phyloP scores from a whole-genome alignment of 1,140 invertebrate genomes.

The Magallana ariakensis region DNA sequence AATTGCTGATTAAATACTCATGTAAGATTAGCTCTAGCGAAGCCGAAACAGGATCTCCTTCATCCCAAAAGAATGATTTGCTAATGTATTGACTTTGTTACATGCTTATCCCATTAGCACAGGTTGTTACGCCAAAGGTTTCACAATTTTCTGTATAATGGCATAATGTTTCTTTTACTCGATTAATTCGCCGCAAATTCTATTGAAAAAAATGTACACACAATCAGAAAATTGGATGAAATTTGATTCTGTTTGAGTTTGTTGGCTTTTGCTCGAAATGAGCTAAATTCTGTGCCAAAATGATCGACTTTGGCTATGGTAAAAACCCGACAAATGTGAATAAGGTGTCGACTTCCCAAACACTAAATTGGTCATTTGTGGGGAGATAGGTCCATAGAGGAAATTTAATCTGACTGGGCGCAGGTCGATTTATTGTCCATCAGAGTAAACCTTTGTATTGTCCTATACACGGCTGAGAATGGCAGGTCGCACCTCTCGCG shows the following conservation, averaged over 20 bases:
- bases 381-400: neutral
- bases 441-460: constrained; percentile 3
- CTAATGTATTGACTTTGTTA: constrained; percentile 14
- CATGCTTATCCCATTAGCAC: constrained; percentile 14
- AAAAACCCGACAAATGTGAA: neutral
- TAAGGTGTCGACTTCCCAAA: neutral
- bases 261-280: neutral
- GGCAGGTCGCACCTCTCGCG: constrained; percentile 5
- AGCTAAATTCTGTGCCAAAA: neutral
- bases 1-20: constrained; percentile 32
- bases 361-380: neutral
- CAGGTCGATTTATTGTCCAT: neutral
- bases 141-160: no score
- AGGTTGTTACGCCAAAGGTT: neutral
- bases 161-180: neutral
- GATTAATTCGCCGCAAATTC: neutral
- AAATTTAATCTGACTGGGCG: neutral
- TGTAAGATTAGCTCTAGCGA: neutral
- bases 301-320: neutral
- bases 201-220: neutral
- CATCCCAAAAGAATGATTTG: constrained; percentile 7
- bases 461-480: neutral
- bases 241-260: neutral
- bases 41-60: constrained; percentile 18
- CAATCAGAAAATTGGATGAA: neutral